A percentile compares a stretch with the other conserved stretches of the same genome.
Conservation (phyloP, 2,888 invertebrate genomes). For the Scotopteryx bipunctaria region DNA sequence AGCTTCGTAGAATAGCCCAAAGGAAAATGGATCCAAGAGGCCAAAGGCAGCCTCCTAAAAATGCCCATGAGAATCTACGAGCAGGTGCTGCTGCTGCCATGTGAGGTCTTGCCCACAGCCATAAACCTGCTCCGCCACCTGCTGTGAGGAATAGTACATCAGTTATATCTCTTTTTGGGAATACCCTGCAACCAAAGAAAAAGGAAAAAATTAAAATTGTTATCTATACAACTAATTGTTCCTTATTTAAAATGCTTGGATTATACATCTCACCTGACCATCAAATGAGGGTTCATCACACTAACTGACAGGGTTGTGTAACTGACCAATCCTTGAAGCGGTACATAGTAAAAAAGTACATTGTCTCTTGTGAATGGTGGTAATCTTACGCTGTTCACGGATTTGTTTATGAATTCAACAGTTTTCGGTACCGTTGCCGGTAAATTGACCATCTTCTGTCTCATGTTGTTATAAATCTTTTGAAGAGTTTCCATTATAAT, state of each 20-base stretch:
- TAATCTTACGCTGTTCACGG: conserved; percentile 69
- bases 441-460: conserved; percentile 55
- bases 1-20: conserved; percentile 93
- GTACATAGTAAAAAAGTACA: conserved; percentile 89
- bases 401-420: conserved; percentile 67
- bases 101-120: conserved; percentile 92
- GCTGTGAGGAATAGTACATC: conserved; percentile 92
- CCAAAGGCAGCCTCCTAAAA: conserved; percentile 90
- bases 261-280: conserved; percentile 83
- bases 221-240: not conserved
- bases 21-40: conserved; percentile 94
- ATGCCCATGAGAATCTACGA: conserved; percentile 87
- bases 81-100: conserved; percentile 85
- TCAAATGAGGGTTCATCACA: conserved; percentile 92
- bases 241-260: not conserved
- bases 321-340: conserved; percentile 88
- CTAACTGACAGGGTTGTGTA: conserved; percentile 91
- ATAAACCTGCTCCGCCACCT: conserved; percentile 91
- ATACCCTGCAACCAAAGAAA: conserved; percentile 87
- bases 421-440: conserved; percentile 64
- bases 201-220: too few species aligned
- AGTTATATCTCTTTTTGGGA: conserved; percentile 89
- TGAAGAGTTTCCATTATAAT: conserved; percentile 70
- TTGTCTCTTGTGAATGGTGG: conserved; percentile 89
- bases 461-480: conserved; percentile 62